These are phyloP conservation scores for Octopus bimaculoides DNA, from an alignment of 1,140 invertebrate genomes.

Conservation along the genomic window DNA sequence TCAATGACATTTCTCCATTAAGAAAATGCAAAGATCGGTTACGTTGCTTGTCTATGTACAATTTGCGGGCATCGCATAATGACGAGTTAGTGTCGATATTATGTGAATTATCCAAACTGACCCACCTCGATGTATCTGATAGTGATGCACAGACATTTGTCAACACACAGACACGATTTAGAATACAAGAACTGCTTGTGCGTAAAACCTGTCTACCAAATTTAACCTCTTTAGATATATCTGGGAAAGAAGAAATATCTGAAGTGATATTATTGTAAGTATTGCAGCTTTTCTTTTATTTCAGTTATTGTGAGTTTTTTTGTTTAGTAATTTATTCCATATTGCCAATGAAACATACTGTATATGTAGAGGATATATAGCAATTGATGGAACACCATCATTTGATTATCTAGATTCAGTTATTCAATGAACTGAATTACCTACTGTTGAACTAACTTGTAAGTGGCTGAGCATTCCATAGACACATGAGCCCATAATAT, in stretches of 20 bases:
- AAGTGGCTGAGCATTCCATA: too few species aligned
- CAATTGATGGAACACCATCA: too few species aligned
- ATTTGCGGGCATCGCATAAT: slow-evolving; percentile 61
- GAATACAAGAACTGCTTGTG: slow-evolving; percentile 61
- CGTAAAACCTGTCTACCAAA: slow-evolving; percentile 62
- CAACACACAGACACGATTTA: slow-evolving; percentile 56
- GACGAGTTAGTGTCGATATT: slow-evolving; percentile 61
- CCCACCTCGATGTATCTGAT: slow-evolving; percentile 69
- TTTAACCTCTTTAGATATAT: slow-evolving; percentile 70
- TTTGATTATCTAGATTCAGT: too few species aligned
- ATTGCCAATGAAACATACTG: too few species aligned
- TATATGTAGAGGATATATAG: too few species aligned
- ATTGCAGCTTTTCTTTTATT: slow-evolving; percentile 1
- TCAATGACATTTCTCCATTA: slow-evolving; percentile 69
- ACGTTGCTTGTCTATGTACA: slow-evolving; percentile 67
- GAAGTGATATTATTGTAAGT: slow-evolving; percentile 58
- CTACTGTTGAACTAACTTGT: too few species aligned
- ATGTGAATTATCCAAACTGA: slow-evolving; percentile 63
- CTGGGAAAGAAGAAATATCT: slow-evolving; percentile 65
- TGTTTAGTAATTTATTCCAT: too few species aligned
- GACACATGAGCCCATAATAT: too few species aligned
- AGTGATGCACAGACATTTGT: slow-evolving; percentile 58
- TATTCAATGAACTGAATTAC: too few species aligned
- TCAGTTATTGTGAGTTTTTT: too few species aligned
- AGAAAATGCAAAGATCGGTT: slow-evolving; percentile 65